These are phyloP conservation scores for Dromas ardeola DNA, from an alignment of 2,113 vertebrate genomes.

Conservation along the genomic window DNA sequence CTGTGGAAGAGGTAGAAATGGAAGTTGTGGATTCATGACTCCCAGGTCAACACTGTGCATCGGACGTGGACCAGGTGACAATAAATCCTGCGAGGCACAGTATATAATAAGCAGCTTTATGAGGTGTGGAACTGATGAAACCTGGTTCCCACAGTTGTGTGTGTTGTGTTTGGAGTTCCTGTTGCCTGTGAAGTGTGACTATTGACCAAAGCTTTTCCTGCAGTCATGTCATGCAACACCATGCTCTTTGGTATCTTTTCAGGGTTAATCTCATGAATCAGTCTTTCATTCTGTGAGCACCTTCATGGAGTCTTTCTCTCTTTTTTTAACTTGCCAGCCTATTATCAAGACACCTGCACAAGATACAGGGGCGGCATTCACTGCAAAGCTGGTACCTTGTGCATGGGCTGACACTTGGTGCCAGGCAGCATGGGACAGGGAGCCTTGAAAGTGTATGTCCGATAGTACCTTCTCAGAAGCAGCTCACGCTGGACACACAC, in stretches of 20 bases:
- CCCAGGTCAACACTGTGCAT: background rate
- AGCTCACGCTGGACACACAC: accelerated
- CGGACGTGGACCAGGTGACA: background rate
- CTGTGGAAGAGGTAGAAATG: background rate
- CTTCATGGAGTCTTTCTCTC: background rate
- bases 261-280: background rate
- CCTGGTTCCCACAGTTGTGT: background rate
- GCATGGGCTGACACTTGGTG: accelerated
- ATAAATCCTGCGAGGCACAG: background rate
- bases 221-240: background rate
- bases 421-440: background rate
- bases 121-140: background rate
- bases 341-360: background rate
- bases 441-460: background rate
- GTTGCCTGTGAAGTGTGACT: background rate
- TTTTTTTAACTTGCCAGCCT: background rate
- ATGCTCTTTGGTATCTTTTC: accelerated
- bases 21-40: conserved; percentile 25
- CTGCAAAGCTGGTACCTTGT: background rate
- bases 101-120: background rate
- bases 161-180: background rate
- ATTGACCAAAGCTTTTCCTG: background rate
- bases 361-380: background rate
- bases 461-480: background rate
- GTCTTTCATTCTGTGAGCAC: background rate